Conservation (phyloP, 2,113 vertebrate species). For the Fukomys damarensis region DNA sequence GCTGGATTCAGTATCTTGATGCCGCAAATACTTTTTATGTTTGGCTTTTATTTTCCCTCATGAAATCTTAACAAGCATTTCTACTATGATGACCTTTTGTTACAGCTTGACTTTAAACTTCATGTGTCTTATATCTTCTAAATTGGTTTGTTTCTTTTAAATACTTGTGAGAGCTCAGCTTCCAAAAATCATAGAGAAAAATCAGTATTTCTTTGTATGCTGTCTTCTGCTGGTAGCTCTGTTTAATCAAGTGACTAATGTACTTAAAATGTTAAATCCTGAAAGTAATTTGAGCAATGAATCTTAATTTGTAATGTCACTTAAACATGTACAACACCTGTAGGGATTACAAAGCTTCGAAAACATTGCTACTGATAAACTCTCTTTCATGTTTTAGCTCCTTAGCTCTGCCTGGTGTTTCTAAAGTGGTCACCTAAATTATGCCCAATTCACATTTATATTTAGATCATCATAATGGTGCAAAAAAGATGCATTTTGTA, state of each 20-base stretch:
- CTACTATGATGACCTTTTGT: neutral
- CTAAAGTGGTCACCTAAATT: neutral
- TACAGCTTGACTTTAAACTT: neutral
- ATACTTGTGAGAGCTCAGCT: neutral
- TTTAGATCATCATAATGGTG: neutral
- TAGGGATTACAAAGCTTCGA: neutral
- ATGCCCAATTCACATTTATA: neutral
- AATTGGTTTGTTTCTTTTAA: neutral
- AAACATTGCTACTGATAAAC: neutral
- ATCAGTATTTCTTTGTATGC: neutral
- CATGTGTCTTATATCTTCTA: neutral
- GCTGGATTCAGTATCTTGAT: neutral
- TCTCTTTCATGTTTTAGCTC: neutral
- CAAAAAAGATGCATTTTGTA: neutral
- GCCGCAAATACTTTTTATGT: neutral
- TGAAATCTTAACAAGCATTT: neutral
- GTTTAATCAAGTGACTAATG: neutral
- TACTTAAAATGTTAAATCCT: neutral
- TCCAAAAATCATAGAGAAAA: neutral
- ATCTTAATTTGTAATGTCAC: neutral
- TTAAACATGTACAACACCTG: neutral
- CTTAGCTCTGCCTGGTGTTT: neutral
- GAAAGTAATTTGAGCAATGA: neutral
- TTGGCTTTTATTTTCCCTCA: neutral
- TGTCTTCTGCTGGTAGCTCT: constrained; percentile 47